These are phyloP conservation scores for Colius striatus DNA, from an alignment of 2,113 vertebrate genomes.

Conservation along the genomic window DNA sequence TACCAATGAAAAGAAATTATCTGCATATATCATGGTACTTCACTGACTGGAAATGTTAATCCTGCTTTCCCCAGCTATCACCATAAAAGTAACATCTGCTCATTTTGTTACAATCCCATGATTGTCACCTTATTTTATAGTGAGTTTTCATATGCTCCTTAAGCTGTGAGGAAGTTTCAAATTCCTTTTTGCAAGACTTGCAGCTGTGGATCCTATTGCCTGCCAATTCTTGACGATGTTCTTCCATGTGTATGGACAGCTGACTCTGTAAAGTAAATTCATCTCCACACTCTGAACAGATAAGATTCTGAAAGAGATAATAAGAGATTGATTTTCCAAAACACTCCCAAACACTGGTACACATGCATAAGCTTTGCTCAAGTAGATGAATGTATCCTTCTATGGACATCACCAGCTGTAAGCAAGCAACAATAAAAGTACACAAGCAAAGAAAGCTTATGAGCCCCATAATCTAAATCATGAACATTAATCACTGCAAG, in stretches of 20 bases:
- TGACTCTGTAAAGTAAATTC: slow-evolving; percentile 97
- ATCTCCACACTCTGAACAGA: slow-evolving; percentile 96
- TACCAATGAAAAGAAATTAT: not conserved
- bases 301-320: slow-evolving; percentile 86
- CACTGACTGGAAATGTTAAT: not conserved
- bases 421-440: not conserved
- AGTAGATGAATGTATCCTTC: not conserved
- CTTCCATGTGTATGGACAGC: slow-evolving; percentile 91
- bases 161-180: slow-evolving; percentile 83
- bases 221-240: slow-evolving; percentile 91
- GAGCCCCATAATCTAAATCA: not conserved
- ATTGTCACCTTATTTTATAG: slow-evolving; percentile 86
- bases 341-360: not conserved
- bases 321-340: slow-evolving; percentile 3
- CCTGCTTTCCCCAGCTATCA: not conserved
- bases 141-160: slow-evolving; percentile 94
- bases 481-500: not conserved
- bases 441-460: not conserved
- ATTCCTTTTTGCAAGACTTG: slow-evolving; percentile 89
- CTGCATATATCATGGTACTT: not conserved
- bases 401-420: not conserved
- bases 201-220: slow-evolving; percentile 85
- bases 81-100: slow-evolving; percentile 12
- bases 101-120: not conserved
- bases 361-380: not conserved